A percentile compares a stretch with the other conserved stretches of the same genome.
phyloP scores from a whole-genome alignment of 2,797 vertebrate species.

The Propithecus perrieri region DNA sequence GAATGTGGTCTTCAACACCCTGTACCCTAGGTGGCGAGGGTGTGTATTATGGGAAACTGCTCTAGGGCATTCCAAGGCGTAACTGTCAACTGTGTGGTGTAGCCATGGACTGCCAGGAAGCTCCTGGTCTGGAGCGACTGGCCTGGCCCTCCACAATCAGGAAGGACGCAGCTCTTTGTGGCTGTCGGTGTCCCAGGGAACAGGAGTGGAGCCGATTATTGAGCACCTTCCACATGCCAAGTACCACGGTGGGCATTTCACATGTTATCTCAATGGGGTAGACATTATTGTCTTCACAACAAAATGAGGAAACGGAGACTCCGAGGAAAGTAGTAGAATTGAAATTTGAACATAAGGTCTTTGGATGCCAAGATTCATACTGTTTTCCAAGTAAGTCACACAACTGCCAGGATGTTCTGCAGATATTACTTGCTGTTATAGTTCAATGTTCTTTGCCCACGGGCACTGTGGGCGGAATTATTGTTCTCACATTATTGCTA shows the following conservation, averaged over 20 bases:
- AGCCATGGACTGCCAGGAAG: not conserved
- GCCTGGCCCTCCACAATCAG: not conserved
- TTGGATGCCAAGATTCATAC: not conserved
- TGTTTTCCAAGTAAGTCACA: not conserved
- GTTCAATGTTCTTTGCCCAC: constrained; percentile 41
- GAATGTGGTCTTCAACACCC: not conserved
- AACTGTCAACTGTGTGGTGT: not conserved
- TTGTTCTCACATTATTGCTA: constrained; percentile 49
- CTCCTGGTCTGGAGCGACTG: not conserved
- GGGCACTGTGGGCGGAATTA: constrained; percentile 27
- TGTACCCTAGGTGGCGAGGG: not conserved
- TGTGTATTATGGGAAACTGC: not conserved
- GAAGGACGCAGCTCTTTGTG: not conserved
- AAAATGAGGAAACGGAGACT: not conserved
- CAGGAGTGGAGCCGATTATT: not conserved
- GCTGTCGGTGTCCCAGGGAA: not conserved
- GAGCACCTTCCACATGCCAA: not conserved
- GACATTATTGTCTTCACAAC: not conserved
- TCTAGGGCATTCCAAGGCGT: not conserved
- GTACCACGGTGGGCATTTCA: not conserved
- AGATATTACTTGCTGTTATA: constrained; percentile 26
- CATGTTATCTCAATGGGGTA: not conserved
- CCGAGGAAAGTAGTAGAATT: not conserved
- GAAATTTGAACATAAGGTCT: not conserved
- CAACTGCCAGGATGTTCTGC: not conserved